phyloP scores from a whole-genome alignment of 2,888 invertebrate genomes.

The Melangyna quadrimaculata region DNA sequence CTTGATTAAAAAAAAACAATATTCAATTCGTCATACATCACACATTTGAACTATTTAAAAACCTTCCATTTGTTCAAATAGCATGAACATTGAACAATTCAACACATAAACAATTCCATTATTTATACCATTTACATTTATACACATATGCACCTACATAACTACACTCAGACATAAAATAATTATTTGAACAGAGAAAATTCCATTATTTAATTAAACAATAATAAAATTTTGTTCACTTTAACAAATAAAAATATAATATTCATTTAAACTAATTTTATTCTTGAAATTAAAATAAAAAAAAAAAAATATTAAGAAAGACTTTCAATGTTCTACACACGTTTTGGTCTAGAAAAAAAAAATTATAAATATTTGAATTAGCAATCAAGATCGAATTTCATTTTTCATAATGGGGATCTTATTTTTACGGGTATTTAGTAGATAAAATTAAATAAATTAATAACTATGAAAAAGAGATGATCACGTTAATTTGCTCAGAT shows the following conservation, averaged over 20 bases:
- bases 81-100: background rate
- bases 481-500: constrained; percentile 2
- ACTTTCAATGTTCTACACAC: constrained; percentile 24
- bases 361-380: background rate
- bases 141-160: too few relatives aligned
- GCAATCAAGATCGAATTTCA: constrained; percentile 5
- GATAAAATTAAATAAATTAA: too few relatives aligned
- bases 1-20: background rate
- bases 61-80: background rate
- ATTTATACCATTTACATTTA: background rate
- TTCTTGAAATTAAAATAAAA: background rate
- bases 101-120: background rate
- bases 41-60: background rate
- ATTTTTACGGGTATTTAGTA: too few relatives aligned
- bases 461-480: background rate
- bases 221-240: background rate
- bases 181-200: background rate
- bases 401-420: background rate
- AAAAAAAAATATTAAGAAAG: background rate
- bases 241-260: background rate
- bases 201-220: background rate
- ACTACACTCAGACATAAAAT: too few relatives aligned
- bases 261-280: background rate
- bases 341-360: constrained; percentile 2
- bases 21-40: background rate